Base-by-base conservation (phyloP, 2,797 vertebrate genomes). In the Oreonectes daqikongensis region DNA sequence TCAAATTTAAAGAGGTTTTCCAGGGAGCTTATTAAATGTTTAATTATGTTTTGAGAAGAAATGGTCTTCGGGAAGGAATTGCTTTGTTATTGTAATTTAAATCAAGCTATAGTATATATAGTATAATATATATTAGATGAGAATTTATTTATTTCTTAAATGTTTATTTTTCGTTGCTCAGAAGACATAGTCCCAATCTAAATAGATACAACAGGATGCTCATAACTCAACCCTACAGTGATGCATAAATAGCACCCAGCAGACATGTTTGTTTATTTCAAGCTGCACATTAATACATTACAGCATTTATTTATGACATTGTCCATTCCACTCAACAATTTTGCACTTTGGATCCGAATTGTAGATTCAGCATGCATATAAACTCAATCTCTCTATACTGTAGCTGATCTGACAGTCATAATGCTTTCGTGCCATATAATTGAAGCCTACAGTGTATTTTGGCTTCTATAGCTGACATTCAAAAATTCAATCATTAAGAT, bases 1-100 rank as follows among this genome's bases (percentile, higher is more conserved):
- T 85, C 88, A 89, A 79, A 91, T 90, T 87, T 81, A 87, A 86
- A 86, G 84, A 86, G 71, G 77, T 86, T 89, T 80, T 83, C 85
- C 82, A 57, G 50, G 30, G 70, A 68, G 59, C 40, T 60, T 38
- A 73, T 84, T 78, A 72, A 85, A 86, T 83, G 82, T 87, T 84
- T 79, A 84, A 90, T 89, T 89, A 52, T 84, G 87, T 86, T 86
- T 83, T 78, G 44, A 44, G 80, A 77, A 83, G 84, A 85, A 80
- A 84, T 80, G 22, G 20, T 75, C 67, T 28, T 52, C 4, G 77
- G 82, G 84, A 80, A 85, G 60, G 69, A 20, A 24, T 22, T 73
- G 67, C 26, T 28, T 46, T 15, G 14, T 70, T 42, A 52, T 55
- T 46, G 11, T 20, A 6, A 42, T 66, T 74, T 8, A 9, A 44